These are phyloP conservation scores for Drosophila arizonae DNA, from an alignment of 1,140 invertebrate species.

Conservation along the genomic window DNA sequence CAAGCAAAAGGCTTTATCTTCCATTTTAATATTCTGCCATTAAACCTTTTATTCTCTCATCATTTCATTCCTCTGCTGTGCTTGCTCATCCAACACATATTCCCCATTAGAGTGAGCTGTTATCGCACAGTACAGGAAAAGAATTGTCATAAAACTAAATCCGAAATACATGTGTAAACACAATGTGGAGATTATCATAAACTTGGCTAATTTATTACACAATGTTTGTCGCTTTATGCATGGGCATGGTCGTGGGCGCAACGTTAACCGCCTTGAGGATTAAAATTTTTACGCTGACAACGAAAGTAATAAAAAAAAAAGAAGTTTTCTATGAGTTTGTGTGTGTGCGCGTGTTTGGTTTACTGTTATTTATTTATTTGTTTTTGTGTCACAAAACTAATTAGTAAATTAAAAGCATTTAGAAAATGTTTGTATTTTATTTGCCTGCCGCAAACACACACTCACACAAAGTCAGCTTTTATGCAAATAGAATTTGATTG, in stretches of 20 bases:
- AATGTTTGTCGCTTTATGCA: slow-evolving; percentile 39
- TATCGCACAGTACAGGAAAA: not conserved
- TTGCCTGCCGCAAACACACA: slow-evolving; percentile 5
- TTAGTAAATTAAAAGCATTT: slow-evolving; percentile 48
- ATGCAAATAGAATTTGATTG: not conserved
- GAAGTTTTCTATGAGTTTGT: not conserved
- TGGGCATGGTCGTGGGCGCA: slow-evolving; percentile 15
- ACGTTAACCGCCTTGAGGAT: slow-evolving; percentile 35
- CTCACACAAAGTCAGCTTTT: not conserved
- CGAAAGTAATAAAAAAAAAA: slow-evolving; percentile 26
- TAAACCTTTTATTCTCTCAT: too few relatives aligned
- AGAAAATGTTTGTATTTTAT: slow-evolving; percentile 14
- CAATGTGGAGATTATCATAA: slow-evolving; percentile 45
- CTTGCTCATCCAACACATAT: not conserved
- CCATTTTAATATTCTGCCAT: too few relatives aligned
- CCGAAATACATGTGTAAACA: slow-evolving; percentile 52
- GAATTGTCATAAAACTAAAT: slow-evolving; percentile 36
- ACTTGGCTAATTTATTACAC: slow-evolving; percentile 48
- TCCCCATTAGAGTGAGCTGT: not conserved
- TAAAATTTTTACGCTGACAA: slow-evolving; percentile 42
- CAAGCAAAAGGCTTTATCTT: too few relatives aligned
- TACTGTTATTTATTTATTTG: slow-evolving; percentile 26
- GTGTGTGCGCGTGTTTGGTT: slow-evolving; percentile 18
- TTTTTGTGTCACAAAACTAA: slow-evolving; percentile 32
- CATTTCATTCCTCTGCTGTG: not conserved